Conservation (phyloP, 2,797 vertebrate species). For the Trichosurus vulpecula region DNA sequence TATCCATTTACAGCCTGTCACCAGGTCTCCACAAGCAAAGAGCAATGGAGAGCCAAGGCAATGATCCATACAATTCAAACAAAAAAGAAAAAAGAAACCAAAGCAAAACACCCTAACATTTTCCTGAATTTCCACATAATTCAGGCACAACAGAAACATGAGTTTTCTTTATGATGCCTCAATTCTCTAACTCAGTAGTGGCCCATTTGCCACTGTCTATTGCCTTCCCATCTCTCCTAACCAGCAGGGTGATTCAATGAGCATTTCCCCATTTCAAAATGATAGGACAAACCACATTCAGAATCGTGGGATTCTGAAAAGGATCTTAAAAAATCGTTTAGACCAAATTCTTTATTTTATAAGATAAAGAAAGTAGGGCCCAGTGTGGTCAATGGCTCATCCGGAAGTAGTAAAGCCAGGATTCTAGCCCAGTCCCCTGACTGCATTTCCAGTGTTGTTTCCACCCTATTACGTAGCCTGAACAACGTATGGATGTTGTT, state of each 20-base stretch:
- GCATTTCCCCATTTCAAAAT: constrained; percentile 1
- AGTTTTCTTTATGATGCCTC: constrained; percentile 3
- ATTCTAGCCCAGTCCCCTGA: neutral
- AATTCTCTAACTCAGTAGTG: neutral
- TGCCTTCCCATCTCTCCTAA: neutral
- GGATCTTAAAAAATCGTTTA: neutral
- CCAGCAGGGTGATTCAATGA: neutral
- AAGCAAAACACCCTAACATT: neutral
- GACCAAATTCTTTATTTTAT: neutral
- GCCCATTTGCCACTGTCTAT: neutral
- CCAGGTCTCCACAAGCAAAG: neutral
- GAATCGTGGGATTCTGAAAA: neutral
- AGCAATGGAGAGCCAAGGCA: neutral
- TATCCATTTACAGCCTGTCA: constrained; percentile 14
- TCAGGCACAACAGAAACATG: neutral
- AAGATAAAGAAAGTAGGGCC: neutral
- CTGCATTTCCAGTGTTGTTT: neutral
- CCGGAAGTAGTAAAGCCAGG: neutral
- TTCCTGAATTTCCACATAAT: constrained; percentile 30
- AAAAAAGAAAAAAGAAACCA: constrained; percentile 17
- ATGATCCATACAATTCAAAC: neutral
- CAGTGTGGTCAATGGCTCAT: neutral
- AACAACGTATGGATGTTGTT: neutral
- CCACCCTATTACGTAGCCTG: neutral
- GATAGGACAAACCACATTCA: neutral